A percentile compares a stretch with the other conserved stretches of the same genome.
Evolutionary conservation across 2,113 vertebrate genomes (phyloP).

Genomic region (Heloderma charlesbogerti): DNA sequence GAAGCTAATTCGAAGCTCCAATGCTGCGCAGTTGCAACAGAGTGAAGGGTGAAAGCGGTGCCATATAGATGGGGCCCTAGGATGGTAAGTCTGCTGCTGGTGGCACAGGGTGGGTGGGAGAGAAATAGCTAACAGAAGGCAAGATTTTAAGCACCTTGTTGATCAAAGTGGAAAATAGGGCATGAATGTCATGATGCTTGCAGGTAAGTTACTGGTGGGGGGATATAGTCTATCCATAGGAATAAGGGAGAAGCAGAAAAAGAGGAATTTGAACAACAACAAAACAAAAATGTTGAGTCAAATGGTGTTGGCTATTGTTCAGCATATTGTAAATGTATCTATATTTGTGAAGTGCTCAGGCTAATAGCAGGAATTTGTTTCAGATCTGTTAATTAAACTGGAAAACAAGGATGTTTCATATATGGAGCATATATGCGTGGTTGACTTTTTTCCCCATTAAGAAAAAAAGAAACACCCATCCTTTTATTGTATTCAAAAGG

Average conservation of each 20-base stretch:
- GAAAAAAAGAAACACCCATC: constrained; percentile 13
- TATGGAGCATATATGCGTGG: constrained; percentile 44
- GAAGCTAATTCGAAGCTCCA: too few relatives aligned
- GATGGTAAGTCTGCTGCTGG: neutral
- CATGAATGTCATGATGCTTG: constrained; percentile 5
- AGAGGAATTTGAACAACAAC: neutral
- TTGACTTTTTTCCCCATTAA: neutral
- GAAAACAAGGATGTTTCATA: constrained; percentile 67
- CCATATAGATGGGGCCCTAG: too few relatives aligned
- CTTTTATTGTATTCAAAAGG: constrained; percentile 77
- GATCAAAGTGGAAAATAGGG: constrained; percentile 37
- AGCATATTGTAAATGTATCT: neutral
- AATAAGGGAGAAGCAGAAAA: neutral
- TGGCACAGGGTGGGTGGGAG: neutral
- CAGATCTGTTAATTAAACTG: constrained; percentile 68
- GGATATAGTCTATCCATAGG: neutral
- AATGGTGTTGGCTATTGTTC: fast-evolving
- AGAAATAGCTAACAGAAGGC: neutral
- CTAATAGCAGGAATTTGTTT: constrained; percentile 30
- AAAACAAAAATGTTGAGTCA: neutral
- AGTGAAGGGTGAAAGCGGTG: too few relatives aligned
- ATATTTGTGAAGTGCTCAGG: neutral
- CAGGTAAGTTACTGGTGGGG: constrained; percentile 9
- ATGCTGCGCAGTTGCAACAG: too few relatives aligned
- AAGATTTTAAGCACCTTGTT: constrained; percentile 1